Evolutionary conservation across 2,113 vertebrate species (phyloP), one percentile per base, ranked within the genome.

Genomic region (Candoia aspera): DNA sequence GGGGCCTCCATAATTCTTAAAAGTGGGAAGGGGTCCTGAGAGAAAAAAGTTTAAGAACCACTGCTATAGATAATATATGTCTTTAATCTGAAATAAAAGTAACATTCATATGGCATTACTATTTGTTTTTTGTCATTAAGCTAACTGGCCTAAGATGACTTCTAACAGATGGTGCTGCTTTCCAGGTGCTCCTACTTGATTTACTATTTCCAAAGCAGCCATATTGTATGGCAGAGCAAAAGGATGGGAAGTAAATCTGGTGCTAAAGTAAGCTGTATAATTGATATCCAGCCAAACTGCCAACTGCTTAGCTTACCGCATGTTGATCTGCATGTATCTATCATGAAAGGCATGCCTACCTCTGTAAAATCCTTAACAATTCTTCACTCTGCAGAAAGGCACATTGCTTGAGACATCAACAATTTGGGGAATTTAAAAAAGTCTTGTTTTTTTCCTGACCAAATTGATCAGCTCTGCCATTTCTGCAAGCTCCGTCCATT

Each of bases 121-220:
- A n/a, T 15, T 15, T 53, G 17, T 33, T 21, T 42, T 42, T n/a
- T 17, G 55, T 54, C 53, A 59, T 53, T 26, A 23, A 2, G 21
- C 15, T 42, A 91, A 21, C 46, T 91, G 83, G 90, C 79, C 85
- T n/a, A n/a, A 42, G 42, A 91, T 21, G 53, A 53, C 57, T 62
- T 42, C 83, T 85, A 57, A 29, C 90, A 90, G 90, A 90, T 90
- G 90, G 79, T 60, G 90, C 37, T 49, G 24, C 79, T 90, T 84
- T 79, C 79, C 79, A 90, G 90, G 90, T 85, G 90, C 49, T 58
- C 57, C 26, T 90, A 37, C 73, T 53, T 37, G 33, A 24, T 24
- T 62, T 64, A 29, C 57, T 85, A 53, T 85, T 62, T 79, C 90
- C 79, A 85, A 90, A 42, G 53, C 79, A 90, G 33, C 37, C 55